Evolutionary conservation across 2,888 invertebrate genomes (phyloP).

Genomic region (Macrosoma leucophasiata): DNA sequence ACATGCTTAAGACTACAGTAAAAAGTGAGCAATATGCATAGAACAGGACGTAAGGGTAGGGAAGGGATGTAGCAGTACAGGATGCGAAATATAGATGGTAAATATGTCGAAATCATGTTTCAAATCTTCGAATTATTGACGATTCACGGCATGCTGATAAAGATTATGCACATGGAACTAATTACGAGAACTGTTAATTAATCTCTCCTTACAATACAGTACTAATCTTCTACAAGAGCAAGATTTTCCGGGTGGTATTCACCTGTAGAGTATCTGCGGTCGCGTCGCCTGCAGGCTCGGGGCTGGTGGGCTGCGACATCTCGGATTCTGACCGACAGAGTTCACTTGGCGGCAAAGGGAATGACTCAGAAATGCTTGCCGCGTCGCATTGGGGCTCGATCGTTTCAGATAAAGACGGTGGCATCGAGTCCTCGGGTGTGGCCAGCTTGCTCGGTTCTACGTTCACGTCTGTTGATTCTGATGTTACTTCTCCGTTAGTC

Average conservation of each 20-base stretch:
- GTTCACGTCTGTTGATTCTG: slow-evolving; percentile 5
- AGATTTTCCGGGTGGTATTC: slow-evolving; percentile 58
- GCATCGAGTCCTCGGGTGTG: slow-evolving; percentile 27
- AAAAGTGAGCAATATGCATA: slow-evolving; percentile 17
- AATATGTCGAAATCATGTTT: slow-evolving; percentile 38
- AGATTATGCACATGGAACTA: slow-evolving; percentile 63
- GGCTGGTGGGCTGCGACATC: slow-evolving; percentile 19
- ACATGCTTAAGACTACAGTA: no score
- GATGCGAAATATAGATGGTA: slow-evolving; percentile 25
- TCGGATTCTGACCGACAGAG: slow-evolving; percentile 25
- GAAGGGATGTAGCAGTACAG: slow-evolving; percentile 35
- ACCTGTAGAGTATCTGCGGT: slow-evolving; percentile 46
- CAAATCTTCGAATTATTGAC: slow-evolving; percentile 54
- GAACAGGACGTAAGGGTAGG: slow-evolving; percentile 32
- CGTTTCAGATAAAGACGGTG: slow-evolving; percentile 29
- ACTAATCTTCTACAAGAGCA: slow-evolving; percentile 67
- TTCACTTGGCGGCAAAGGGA: slow-evolving; percentile 35
- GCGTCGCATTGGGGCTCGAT: slow-evolving; percentile 25
- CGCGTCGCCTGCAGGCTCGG: slow-evolving; percentile 23
- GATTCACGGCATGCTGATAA: slow-evolving; percentile 62
- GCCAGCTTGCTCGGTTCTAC: slow-evolving; percentile 10
- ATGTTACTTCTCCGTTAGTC: slow-evolving; percentile 15
- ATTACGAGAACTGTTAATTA: slow-evolving; percentile 55
- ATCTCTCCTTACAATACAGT: slow-evolving; percentile 48
- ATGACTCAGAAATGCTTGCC: slow-evolving; percentile 33